Conservation (phyloP, 2,113 vertebrate genomes). For the Oreocharis arfaki region DNA sequence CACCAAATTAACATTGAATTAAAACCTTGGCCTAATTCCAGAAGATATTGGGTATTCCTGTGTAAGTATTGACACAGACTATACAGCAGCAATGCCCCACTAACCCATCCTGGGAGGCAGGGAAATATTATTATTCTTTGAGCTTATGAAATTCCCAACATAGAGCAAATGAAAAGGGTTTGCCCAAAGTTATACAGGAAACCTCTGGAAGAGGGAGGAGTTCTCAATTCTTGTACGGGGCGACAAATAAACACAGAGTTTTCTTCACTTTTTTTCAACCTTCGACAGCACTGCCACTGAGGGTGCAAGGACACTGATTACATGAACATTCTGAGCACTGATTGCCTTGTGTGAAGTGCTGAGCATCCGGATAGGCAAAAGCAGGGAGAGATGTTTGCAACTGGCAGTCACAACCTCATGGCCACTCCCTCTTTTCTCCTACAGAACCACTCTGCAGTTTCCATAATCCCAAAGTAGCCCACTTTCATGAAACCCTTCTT, state of each 20-base stretch:
- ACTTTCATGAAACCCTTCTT: not conserved
- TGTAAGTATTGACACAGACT: not conserved
- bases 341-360: fast-evolving
- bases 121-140: not conserved
- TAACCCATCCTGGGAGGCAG: not conserved
- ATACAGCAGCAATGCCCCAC: not conserved
- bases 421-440: not conserved
- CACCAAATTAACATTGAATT: not conserved
- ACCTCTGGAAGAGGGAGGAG: not conserved
- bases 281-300: not conserved
- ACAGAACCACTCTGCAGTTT: not conserved
- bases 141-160: not conserved
- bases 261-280: not conserved
- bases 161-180: not conserved
- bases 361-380: not conserved
- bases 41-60: not conserved
- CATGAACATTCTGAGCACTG: not conserved
- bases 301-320: too few relatives aligned
- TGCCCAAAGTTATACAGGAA: not conserved
- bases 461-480: not conserved
- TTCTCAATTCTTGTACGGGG: not conserved
- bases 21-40: not conserved
- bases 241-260: not conserved
- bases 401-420: not conserved
- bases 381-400: not conserved